Conservation (phyloP, 1,140 invertebrate genomes). For the Zaprionus africanus region DNA sequence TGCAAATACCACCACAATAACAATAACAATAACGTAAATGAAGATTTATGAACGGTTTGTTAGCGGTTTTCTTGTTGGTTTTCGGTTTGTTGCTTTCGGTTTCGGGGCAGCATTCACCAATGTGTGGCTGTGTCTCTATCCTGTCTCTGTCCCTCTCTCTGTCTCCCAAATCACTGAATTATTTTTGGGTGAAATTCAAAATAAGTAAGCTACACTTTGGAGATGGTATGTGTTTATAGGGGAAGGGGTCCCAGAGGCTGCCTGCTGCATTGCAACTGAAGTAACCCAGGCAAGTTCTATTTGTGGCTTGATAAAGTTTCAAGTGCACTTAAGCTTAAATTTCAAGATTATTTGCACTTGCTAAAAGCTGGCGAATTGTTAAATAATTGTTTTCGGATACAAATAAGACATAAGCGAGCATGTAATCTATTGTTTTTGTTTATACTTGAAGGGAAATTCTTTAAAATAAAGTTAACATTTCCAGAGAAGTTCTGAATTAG, state of each 20-base stretch:
- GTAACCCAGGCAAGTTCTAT: constrained; percentile 4
- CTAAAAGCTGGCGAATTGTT: constrained; percentile 15
- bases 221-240: neutral
- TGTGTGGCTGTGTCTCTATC: constrained; percentile 11
- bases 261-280: neutral
- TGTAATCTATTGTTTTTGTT: neutral
- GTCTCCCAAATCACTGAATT: constrained; percentile 48
- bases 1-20: constrained; percentile 67
- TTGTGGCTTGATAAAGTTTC: constrained; percentile 40
- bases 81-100: constrained; percentile 11
- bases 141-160: neutral
- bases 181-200: constrained; percentile 38
- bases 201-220: constrained; percentile 23
- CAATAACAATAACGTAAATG: constrained; percentile 80
- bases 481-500: neutral
- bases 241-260: neutral
- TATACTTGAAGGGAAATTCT: neutral
- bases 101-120: neutral
- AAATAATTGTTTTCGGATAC: constrained; percentile 1
- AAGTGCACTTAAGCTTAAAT: constrained; percentile 31
- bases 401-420: neutral
- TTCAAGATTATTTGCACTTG: constrained; percentile 20
- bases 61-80: constrained; percentile 51
- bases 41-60: constrained; percentile 79
- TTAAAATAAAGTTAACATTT: neutral